Evolutionary conservation across 2,113 vertebrate species (phyloP).

Genomic region (rat (Rattus norvegicus)): DNA sequence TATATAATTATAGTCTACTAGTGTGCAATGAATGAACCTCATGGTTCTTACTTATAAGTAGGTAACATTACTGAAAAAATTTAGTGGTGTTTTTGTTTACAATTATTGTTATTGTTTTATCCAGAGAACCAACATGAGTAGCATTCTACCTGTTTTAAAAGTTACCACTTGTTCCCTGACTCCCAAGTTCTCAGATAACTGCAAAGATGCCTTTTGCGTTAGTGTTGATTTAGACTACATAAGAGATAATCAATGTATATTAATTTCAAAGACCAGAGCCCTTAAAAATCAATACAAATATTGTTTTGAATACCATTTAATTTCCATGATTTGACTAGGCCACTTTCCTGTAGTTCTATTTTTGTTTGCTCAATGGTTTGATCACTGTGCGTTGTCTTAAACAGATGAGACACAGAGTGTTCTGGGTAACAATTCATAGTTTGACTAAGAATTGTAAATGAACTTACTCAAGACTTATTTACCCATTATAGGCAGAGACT

Average conservation of each 20-base stretch:
- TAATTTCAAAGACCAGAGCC: conserved; percentile 85
- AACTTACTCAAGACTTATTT: conserved; percentile 87
- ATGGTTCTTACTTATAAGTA: conserved; percentile 78
- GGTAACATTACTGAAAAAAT: conserved; percentile 84
- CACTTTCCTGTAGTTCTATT: conserved; percentile 83
- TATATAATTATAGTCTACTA: conserved; percentile 82
- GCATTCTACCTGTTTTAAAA: conserved; percentile 49
- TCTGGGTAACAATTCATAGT: conserved; percentile 89
- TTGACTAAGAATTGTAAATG: conserved; percentile 92
- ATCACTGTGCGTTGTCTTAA: conserved; percentile 88
- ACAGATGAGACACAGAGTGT: conserved; percentile 90
- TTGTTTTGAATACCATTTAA: conserved; percentile 88
- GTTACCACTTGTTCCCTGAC: background rate
- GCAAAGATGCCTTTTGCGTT: background rate
- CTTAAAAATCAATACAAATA: conserved; percentile 88
- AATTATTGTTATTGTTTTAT: conserved; percentile 49
- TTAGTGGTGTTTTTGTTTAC: background rate
- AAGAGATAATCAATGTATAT: conserved; percentile 89
- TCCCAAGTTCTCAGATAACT: background rate
- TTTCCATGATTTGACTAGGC: conserved; percentile 89
- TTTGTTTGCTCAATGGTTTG: conserved; percentile 86
- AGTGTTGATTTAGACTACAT: conserved; percentile 68
- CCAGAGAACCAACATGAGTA: conserved; percentile 49
- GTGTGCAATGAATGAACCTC: conserved; percentile 77
- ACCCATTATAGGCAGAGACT: conserved; percentile 87